Evolutionary conservation across 2,888 invertebrate genomes (phyloP), one percentile per base, ranked within the genome.

Genomic region (Pycnomerus fuliginosus): DNA sequence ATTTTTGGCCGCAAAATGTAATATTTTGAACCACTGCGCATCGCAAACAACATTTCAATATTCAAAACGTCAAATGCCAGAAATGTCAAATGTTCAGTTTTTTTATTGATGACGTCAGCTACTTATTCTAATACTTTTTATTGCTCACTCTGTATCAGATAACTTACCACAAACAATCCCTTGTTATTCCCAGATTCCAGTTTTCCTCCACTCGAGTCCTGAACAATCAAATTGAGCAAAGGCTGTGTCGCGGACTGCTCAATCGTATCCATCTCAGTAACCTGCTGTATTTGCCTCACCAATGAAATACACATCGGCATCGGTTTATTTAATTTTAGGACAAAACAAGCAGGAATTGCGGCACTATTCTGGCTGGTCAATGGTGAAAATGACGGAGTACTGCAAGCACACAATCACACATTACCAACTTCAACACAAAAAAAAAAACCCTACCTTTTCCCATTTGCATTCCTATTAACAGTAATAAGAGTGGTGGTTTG

Each of bases 281-380:
- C 73, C 53, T 78, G 75, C 41, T 83, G 81, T 60, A 90, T 83
- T 58, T 80, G 76, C 16, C 71, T 65, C 2, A 93, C 79, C 20
- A 93, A 75, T 12, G 84, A 83, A 16, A 84, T 75, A 59, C 93
- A 91, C 54, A 96, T 82, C 0, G 95, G 93, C 74, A 90, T 84
- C 1, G 92, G 89, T 64, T 88, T 85, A 36, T 87, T 87, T 32
- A 97, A 76, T 44, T 74, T 73, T 33, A 92, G 71, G 2, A 87
- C 87, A 74, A 95, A 97, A 67, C 88, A 90, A 0, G 96, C 96
- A 0, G 95, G 94, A 61, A 97, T 75, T 68, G 88, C 83, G 28
- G 88, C 87, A 53, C 93, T 94, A 74, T 97, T 97, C 57, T 85
- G 82, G 38, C 85, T 81, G 48, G 83, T 88, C 29, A 94, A 74